Percentiles rank a stretch among this genome's conserved stretches.
phyloP scores from a whole-genome alignment of 2,113 vertebrate species.

The Silurus asotus region DNA sequence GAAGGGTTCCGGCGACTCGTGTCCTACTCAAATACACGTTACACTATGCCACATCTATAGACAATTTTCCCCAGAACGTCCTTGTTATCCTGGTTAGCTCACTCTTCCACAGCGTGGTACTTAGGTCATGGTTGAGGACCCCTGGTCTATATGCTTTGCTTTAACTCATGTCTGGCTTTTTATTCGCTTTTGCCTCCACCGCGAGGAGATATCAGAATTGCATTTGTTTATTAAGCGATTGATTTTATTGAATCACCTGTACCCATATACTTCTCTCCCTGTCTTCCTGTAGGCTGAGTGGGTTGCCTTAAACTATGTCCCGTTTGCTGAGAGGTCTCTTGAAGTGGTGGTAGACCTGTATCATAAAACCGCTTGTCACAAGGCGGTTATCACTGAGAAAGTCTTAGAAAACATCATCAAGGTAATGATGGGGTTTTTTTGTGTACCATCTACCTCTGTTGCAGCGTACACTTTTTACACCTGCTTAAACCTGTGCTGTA shows the following conservation, averaged over 20 bases:
- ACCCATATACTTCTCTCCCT: slow-evolving; percentile 43
- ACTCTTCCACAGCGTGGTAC: too few species aligned
- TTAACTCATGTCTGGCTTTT: neutral
- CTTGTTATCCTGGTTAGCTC: too few species aligned
- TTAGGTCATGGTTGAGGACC: too few species aligned
- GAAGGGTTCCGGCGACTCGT: too few species aligned
- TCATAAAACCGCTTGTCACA: slow-evolving; percentile 98
- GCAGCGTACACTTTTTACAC: neutral
- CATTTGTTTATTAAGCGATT: neutral
- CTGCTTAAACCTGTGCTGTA: neutral
- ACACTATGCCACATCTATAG: too few species aligned
- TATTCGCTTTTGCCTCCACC: neutral
- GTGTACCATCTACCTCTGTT: neutral
- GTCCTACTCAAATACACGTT: too few species aligned
- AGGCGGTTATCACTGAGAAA: slow-evolving; percentile 94
- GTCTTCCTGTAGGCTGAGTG: slow-evolving; percentile 85
- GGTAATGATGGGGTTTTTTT: slow-evolving; percentile 69
- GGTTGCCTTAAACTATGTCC: slow-evolving; percentile 99
- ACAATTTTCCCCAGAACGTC: too few species aligned
- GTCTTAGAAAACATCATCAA: slow-evolving; percentile 95
- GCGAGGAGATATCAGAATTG: neutral
- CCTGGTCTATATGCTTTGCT: neutral
- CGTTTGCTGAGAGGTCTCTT: slow-evolving; percentile 95
- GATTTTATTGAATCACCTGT: neutral
- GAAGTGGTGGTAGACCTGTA: slow-evolving; percentile 97